Evolutionary conservation across 2,888 invertebrate genomes (phyloP).

Genomic region (Leptopilina syphax): DNA sequence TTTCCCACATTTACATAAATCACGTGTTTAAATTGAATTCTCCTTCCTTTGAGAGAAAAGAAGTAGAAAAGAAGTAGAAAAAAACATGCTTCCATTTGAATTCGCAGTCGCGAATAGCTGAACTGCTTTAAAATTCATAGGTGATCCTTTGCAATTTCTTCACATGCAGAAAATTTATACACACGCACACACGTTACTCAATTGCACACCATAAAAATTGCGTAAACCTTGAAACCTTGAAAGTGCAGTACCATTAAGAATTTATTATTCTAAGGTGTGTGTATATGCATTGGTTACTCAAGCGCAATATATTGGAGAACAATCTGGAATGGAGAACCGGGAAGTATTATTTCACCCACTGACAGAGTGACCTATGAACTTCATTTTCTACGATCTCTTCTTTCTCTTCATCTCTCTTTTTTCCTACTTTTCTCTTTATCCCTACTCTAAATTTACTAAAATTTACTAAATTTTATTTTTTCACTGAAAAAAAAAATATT

Average conservation of each 20-base stretch:
- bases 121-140: constrained; percentile 12
- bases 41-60: not conserved
- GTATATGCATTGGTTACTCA: not conserved
- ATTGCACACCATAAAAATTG: not conserved
- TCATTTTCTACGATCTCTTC: constrained; percentile 50
- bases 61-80: too few relatives aligned
- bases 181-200: not conserved
- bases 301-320: constrained; percentile 50
- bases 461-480: too few relatives aligned
- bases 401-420: not conserved
- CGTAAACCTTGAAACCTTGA: constrained; percentile 23
- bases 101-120: not conserved
- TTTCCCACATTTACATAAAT: constrained; percentile 1
- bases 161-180: constrained; percentile 10
- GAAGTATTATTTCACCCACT: constrained; percentile 69
- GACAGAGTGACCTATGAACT: constrained; percentile 71
- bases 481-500: too few relatives aligned
- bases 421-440: too few relatives aligned
- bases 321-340: constrained; percentile 67
- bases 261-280: not conserved
- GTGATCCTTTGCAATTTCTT: constrained; percentile 16
- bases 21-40: not conserved
- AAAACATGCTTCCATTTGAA: not conserved
- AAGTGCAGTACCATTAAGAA: not conserved
- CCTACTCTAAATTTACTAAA: too few relatives aligned